A percentile compares a stretch with the other conserved stretches of the same genome.
These are phyloP conservation scores for Potamarius usumacintae DNA, from an alignment of 2,113 vertebrate genomes.

Conservation along the genomic window DNA sequence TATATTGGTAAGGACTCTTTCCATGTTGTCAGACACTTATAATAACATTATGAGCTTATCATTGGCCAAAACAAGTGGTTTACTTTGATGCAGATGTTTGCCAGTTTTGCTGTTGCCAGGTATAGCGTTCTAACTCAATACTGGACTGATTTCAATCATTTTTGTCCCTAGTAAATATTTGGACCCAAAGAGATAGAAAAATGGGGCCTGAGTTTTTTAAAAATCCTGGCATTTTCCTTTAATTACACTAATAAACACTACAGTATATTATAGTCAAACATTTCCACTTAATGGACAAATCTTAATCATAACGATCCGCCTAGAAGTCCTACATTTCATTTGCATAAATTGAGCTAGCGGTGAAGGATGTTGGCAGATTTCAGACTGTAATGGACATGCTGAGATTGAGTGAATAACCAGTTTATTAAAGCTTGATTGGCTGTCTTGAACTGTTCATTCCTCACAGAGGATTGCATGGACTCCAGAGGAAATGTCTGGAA, in stretches of 20 bases:
- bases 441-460: constrained; percentile 5
- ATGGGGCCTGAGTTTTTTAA: too few relatives aligned
- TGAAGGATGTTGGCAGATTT: not conserved
- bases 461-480: not conserved
- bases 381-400: constrained; percentile 35
- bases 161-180: too few relatives aligned
- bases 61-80: too few relatives aligned
- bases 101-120: too few relatives aligned
- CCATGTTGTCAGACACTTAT: too few relatives aligned
- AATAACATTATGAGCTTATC: too few relatives aligned
- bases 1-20: too few relatives aligned
- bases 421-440: constrained; percentile 35
- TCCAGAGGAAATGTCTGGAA: constrained; percentile 1
- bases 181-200: too few relatives aligned
- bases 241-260: not conserved
- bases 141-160: too few relatives aligned
- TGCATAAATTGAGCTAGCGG: constrained; percentile 28
- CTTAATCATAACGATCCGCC: not conserved
- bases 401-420: constrained; percentile 38
- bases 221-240: too few relatives aligned
- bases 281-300: not conserved
- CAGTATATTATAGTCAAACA: not conserved
- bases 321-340: constrained; percentile 35
- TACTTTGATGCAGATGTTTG: too few relatives aligned
- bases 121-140: too few relatives aligned